Evolutionary conservation across 2,797 vertebrate genomes (phyloP).

Genomic region (Falco naumanni): DNA sequence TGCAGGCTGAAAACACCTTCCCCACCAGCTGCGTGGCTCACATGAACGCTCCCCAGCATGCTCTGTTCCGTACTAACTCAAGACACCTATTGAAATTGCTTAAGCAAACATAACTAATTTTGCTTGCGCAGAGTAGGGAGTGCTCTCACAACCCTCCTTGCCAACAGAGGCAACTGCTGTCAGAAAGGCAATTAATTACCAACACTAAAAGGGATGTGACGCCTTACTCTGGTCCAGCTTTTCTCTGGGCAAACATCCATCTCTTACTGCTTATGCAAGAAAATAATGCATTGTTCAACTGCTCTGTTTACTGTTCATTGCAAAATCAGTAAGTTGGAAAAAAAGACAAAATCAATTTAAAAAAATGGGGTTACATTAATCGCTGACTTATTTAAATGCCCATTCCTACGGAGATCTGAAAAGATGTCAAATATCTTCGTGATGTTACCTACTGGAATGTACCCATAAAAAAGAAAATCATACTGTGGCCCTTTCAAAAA

Average conservation of each 20-base stretch:
- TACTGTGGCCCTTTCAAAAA: not conserved
- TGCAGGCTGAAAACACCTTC: not conserved
- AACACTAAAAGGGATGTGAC: not conserved
- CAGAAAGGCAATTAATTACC: not conserved
- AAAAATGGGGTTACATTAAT: not conserved
- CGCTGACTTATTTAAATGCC: not conserved
- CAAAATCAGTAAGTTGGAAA: not conserved
- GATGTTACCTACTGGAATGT: not conserved
- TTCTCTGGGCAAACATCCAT: not conserved
- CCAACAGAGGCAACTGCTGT: not conserved
- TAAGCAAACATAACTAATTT: not conserved
- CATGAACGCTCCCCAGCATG: accelerated
- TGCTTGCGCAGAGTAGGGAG: not conserved
- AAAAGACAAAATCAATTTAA: not conserved
- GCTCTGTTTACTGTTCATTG: not conserved
- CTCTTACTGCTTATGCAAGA: not conserved
- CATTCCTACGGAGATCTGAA: not conserved
- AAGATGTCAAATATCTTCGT: not conserved
- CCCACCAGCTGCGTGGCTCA: not conserved
- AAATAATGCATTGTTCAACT: not conserved
- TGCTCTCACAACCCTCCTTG: not conserved
- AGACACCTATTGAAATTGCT: not conserved
- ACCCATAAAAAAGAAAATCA: not conserved
- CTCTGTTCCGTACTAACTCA: not conserved
- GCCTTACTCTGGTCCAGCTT: not conserved